Percentiles rank a stretch among this genome's conserved stretches.
Conservation (phyloP, 1,140 invertebrate genomes). For the Aphelenchoides fujianensis region DNA sequence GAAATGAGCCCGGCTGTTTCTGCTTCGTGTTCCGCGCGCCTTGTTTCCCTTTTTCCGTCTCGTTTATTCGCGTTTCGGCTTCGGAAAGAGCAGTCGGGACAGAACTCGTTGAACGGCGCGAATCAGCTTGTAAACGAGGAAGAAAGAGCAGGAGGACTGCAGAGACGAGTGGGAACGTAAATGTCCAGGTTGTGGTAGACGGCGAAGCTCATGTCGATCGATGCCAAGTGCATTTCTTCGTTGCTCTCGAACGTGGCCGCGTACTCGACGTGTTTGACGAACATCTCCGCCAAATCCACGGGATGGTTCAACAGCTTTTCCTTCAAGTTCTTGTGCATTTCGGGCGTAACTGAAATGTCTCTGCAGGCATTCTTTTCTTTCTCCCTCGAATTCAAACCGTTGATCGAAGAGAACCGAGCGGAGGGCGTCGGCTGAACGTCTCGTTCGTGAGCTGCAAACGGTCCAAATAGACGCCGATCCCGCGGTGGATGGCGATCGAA, state of each 20-base stretch:
- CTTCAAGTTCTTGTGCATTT: not conserved
- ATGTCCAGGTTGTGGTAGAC: conserved; percentile 12
- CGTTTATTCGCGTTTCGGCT: not conserved
- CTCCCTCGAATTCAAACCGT: not conserved
- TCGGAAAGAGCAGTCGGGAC: not conserved
- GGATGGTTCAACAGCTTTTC: conserved; percentile 9
- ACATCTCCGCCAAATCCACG: not conserved
- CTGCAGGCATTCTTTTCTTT: not conserved
- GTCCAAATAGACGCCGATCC: not conserved
- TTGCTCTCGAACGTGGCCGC: not conserved
- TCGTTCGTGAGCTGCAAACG: not conserved
- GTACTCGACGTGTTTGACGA: conserved; percentile 1
- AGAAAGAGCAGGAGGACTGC: not conserved
- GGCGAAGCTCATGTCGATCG: not conserved
- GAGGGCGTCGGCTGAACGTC: not conserved
- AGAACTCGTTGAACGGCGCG: not conserved
- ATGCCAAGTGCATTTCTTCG: not conserved
- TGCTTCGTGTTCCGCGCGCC: too few relatives aligned
- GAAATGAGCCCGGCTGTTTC: too few relatives aligned
- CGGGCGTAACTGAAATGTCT: conserved; percentile 10
- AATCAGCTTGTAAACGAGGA: not conserved
- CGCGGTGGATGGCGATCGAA: not conserved
- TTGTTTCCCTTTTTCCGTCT: too few relatives aligned
- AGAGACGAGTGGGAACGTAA: not conserved
- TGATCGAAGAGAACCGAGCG: not conserved